Percentiles rank a stretch among this genome's conserved stretches.
These are phyloP conservation scores for Phenganax stokvisi DNA, from an alignment of 92 coral and sea anemone species.

Conservation along the genomic window DNA sequence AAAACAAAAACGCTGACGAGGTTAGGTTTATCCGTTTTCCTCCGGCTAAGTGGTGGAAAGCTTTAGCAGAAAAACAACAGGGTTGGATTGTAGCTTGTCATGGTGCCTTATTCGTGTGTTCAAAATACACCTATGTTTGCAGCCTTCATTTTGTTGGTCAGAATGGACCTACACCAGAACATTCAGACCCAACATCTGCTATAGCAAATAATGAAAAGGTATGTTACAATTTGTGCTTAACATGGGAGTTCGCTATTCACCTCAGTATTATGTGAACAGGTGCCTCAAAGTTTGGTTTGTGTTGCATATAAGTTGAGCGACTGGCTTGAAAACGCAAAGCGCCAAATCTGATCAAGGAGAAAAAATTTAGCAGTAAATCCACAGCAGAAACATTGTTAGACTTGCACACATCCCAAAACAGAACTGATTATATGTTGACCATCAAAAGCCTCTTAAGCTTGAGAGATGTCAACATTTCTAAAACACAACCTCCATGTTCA, in stretches of 20 bases:
- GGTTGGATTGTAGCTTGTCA: conserved; percentile 17
- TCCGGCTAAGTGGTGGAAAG: conserved; percentile 18
- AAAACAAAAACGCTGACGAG: conserved; percentile 12
- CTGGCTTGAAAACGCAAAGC: conserved; percentile 26
- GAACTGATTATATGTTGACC: conserved; percentile 9
- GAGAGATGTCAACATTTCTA: background rate
- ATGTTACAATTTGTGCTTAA: background rate
- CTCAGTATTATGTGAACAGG: no score
- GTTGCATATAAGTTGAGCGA: conserved; percentile 5
- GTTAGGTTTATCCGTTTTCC: conserved; percentile 21
- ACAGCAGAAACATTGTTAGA: conserved; percentile 21
- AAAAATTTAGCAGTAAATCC: background rate
- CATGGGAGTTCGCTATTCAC: no score
- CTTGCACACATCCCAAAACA: background rate
- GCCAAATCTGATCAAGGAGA: background rate
- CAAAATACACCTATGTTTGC: conserved; percentile 20
- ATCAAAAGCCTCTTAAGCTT: conserved; percentile 5
- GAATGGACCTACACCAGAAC: conserved; percentile 21
- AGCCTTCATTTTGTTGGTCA: conserved; percentile 9
- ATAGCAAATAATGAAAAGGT: conserved; percentile 11
- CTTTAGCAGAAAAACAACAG: conserved; percentile 20
- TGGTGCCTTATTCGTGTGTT: conserved; percentile 1
- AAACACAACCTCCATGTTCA: background rate
- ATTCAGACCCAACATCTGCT: conserved; percentile 10
- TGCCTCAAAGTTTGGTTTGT: no score